phyloP scores from a whole-genome alignment of 2,888 invertebrate species.

The Aphrophora alni region DNA sequence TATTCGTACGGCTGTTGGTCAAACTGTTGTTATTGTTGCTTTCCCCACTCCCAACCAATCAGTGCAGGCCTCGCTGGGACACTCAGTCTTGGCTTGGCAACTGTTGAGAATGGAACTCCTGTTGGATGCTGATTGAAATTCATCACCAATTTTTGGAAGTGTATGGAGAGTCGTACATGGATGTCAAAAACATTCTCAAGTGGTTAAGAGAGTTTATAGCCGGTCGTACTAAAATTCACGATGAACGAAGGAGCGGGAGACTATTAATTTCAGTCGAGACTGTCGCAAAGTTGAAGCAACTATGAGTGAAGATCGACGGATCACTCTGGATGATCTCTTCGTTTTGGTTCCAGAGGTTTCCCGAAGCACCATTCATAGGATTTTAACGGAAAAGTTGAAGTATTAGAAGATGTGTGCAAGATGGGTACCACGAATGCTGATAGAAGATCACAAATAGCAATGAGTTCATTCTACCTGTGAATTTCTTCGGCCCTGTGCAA shows the following conservation, averaged over 20 bases:
- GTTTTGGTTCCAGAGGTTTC: not conserved
- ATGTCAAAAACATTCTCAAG: not conserved
- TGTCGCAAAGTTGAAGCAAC: not conserved
- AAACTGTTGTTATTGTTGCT: not conserved
- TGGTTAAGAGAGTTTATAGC: not conserved
- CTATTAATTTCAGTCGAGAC: not conserved
- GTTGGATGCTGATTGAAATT: not conserved
- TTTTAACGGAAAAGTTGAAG: not conserved
- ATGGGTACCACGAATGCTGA: constrained; percentile 30
- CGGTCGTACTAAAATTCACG: not conserved
- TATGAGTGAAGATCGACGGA: not conserved
- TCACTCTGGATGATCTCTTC: not conserved
- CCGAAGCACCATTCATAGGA: not conserved
- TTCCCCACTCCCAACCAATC: too few relatives aligned
- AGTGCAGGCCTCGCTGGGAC: too few relatives aligned
- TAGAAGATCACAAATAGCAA: constrained; percentile 20
- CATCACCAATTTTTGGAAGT: not conserved
- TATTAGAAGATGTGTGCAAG: constrained; percentile 32
- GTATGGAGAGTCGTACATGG: not conserved
- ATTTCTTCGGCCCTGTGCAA: constrained; percentile 10
- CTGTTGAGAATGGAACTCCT: too few relatives aligned
- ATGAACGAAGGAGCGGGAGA: not conserved
- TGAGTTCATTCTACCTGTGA: not conserved
- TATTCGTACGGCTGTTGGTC: not conserved
- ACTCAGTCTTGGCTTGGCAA: too few relatives aligned